Conservation (phyloP, 2,888 invertebrate species). For the Zygogramma bicolorata region DNA sequence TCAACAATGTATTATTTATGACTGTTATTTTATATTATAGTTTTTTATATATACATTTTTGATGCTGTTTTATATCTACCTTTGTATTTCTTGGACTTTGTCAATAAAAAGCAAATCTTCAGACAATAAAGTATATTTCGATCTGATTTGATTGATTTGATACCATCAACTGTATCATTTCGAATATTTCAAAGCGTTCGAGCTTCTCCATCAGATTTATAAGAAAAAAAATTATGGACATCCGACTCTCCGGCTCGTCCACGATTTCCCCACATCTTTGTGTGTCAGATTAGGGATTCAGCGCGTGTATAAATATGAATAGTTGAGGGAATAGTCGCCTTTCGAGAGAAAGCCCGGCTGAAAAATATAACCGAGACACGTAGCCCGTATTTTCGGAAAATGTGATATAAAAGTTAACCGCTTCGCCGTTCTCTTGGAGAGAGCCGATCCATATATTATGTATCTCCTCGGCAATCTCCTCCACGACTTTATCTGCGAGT, state of each 20-base stretch:
- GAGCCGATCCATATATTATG: constrained; percentile 13
- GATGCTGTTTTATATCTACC: too few species aligned
- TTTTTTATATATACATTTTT: too few species aligned
- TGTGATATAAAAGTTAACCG: constrained; percentile 43
- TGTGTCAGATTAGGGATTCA: constrained; percentile 43
- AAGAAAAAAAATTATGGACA: too few species aligned
- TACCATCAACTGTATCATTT: too few species aligned
- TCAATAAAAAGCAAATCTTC: too few species aligned
- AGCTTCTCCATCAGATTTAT: too few species aligned
- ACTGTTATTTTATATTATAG: too few species aligned
- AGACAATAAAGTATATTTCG: too few species aligned
- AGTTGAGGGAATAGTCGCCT: constrained; percentile 48
- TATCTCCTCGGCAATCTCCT: constrained; percentile 14
- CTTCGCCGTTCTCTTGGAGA: not conserved
- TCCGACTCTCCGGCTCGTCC: not conserved
- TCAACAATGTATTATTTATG: too few species aligned
- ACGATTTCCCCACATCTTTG: not conserved
- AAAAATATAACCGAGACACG: constrained; percentile 49
- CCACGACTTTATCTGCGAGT: not conserved
- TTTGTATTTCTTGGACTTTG: too few species aligned
- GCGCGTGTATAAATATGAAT: constrained; percentile 47
- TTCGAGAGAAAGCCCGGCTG: constrained; percentile 41
- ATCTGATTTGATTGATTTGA: too few species aligned
- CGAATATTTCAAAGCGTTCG: too few species aligned
- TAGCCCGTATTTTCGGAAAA: constrained; percentile 48